Base-by-base conservation (phyloP, 2,888 invertebrate genomes). In the Amphipoea lucens region DNA sequence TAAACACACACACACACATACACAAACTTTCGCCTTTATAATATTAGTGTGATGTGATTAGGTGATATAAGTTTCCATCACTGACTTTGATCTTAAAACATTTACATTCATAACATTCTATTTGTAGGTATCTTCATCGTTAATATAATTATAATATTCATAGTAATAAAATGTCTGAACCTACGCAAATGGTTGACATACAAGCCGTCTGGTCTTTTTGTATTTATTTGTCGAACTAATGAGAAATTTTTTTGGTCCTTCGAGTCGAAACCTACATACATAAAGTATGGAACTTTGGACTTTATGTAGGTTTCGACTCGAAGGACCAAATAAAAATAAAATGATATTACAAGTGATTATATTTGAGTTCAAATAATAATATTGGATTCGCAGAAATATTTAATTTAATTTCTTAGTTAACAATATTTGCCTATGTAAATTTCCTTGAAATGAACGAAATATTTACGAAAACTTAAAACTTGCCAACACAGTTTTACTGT, bases 131-230 rank as follows among this genome's bases (percentile, higher is more conserved):
- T 17, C 1, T 73, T 36, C 23, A 40, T 66, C 36, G 20, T 66
- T 17, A 9, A 40, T 36, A 40, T 40, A 11, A 36, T 74, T 48
- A 67, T 74, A 40, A n/a, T 74, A 74, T 67, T 74, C 69, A 6
- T 51, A n/a, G 7, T 2, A 23, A 54, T 23, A 51, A 51, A 42
- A 51, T 51, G 29, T 51, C 20, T 40, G n/a, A 42, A 51, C 29
- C 29, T 45, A 66, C n/a, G 14, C 48, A 78, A 66, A 74, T 29
- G 4, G n/a, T 12, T 45, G 54, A 36, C 14, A 66, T 36, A 57
- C 48, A 48, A 54, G 40, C 45, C 11, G 11, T 65, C 42, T 77
- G 2, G 36, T 54, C 11, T 36, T 48, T 62, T 36, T 63, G 5
- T 17, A 42, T n/a, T 48, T 48, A n/a, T 17, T 29, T 48, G 12